Percentiles rank a stretch among this genome's conserved stretches.
These are phyloP conservation scores for Diarsia dahlii DNA, from an alignment of 2,888 invertebrate genomes.

Conservation along the genomic window DNA sequence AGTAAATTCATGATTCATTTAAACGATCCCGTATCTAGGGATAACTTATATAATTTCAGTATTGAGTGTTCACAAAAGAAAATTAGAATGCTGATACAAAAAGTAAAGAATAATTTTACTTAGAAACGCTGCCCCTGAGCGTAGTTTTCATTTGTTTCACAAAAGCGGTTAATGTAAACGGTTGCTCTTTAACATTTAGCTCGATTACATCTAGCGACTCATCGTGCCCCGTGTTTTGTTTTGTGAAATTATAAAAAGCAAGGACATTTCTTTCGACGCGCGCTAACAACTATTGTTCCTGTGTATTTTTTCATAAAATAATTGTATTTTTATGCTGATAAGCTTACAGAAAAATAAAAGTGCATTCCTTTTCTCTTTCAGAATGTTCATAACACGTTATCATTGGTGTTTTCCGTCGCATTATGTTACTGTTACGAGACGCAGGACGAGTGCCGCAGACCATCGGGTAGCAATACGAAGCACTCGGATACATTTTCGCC, in stretches of 20 bases:
- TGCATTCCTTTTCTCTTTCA: slow-evolving; percentile 32
- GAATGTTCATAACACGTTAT: slow-evolving; percentile 5
- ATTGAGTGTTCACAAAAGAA: slow-evolving; percentile 47
- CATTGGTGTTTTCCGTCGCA: slow-evolving; percentile 1
- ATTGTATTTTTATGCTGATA: slow-evolving; percentile 41
- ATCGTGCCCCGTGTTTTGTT: slow-evolving; percentile 72
- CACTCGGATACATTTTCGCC: slow-evolving; percentile 11
- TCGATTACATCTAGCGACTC: slow-evolving; percentile 81
- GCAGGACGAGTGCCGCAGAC: not conserved
- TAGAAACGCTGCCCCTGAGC: slow-evolving; percentile 77
- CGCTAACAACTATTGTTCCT: slow-evolving; percentile 48
- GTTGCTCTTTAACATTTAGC: slow-evolving; percentile 84
- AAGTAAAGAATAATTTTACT: slow-evolving; percentile 76
- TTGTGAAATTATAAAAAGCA: slow-evolving; percentile 70
- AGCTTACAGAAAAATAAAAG: slow-evolving; percentile 34
- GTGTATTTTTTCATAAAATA: slow-evolving; percentile 36
- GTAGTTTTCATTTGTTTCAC: slow-evolving; percentile 85
- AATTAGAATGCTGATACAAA: slow-evolving; percentile 62
- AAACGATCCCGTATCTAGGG: not conserved
- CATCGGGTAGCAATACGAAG: not conserved
- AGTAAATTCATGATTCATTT: slow-evolving; percentile 1
- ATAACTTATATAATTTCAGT: slow-evolving; percentile 15
- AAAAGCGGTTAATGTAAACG: slow-evolving; percentile 85
- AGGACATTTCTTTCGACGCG: slow-evolving; percentile 53
- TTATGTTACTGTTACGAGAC: not conserved